These are phyloP conservation scores for Holotrichia oblita DNA, from an alignment of 1,140 invertebrate species.

Conservation along the genomic window DNA sequence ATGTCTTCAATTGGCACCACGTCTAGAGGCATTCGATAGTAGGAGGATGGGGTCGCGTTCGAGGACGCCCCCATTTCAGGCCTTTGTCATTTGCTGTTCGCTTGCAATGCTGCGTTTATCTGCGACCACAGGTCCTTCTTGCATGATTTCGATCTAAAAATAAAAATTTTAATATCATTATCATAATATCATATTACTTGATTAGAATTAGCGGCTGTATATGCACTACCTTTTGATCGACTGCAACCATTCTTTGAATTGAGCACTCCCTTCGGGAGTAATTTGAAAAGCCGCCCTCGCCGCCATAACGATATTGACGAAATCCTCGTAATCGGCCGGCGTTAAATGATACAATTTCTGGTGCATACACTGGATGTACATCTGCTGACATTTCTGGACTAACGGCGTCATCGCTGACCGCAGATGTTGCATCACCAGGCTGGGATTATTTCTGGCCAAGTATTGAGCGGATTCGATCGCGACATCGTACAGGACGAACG, in stretches of 20 bases:
- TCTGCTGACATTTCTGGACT: conserved; percentile 96
- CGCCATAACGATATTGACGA: conserved; percentile 89
- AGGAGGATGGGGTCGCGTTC: conserved; percentile 49
- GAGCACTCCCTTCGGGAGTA: conserved; percentile 90
- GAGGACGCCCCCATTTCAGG: conserved; percentile 62
- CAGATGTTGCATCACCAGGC: conserved; percentile 84
- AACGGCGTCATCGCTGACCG: conserved; percentile 87
- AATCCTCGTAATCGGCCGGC: conserved; percentile 92
- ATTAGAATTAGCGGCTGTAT: too few relatives aligned
- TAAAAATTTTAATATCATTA: too few relatives aligned
- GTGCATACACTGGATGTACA: conserved; percentile 96
- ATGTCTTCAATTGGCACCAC: not conserved
- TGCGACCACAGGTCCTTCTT: conserved; percentile 97
- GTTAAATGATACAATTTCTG: conserved; percentile 94
- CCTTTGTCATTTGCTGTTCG: conserved; percentile 89
- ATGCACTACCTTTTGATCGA: conserved; percentile 85
- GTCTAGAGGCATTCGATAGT: conserved; percentile 46
- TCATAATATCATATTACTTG: too few relatives aligned
- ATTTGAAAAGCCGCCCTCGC: conserved; percentile 92
- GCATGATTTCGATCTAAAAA: conserved; percentile 90
- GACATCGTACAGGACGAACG: conserved; percentile 94
- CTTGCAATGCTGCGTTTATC: conserved; percentile 84
- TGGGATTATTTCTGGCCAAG: conserved; percentile 84
- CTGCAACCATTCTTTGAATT: conserved; percentile 96
- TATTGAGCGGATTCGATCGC: conserved; percentile 92